Percentiles rank a stretch among this genome's conserved stretches.
Conservation (phyloP, 2,888 invertebrate genomes). For the Baccha elongata region DNA sequence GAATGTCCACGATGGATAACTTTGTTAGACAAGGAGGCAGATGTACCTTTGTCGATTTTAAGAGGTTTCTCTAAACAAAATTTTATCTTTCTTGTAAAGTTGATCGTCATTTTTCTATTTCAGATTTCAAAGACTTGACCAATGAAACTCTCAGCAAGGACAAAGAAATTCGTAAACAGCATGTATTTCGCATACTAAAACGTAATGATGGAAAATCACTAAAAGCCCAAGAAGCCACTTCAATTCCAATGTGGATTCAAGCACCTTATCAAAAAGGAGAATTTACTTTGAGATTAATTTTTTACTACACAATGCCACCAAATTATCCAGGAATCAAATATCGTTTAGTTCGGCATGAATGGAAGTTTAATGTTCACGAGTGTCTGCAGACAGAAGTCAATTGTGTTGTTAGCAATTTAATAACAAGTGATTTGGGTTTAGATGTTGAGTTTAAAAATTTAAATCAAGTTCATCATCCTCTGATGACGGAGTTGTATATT, state of each 20-base stretch:
- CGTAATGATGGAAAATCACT: conserved; percentile 75
- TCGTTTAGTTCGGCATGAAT: conserved; percentile 86
- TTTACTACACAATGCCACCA: conserved; percentile 86
- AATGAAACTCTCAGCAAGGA: conserved; percentile 82
- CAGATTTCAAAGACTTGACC: conserved; percentile 80
- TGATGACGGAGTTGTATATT: conserved; percentile 79
- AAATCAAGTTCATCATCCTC: conserved; percentile 85
- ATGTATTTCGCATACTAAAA: conserved; percentile 79
- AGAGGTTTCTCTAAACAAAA: conserved; percentile 76
- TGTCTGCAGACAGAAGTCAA: conserved; percentile 84
- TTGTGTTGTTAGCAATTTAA: conserved; percentile 83
- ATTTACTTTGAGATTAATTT: conserved; percentile 86
- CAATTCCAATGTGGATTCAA: conserved; percentile 85
- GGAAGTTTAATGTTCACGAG: conserved; percentile 86
- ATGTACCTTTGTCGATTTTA: conserved; percentile 80
- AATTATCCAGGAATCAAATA: conserved; percentile 82
- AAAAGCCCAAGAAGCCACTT: conserved; percentile 79
- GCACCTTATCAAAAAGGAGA: conserved; percentile 87
- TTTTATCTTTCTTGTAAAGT: not conserved
- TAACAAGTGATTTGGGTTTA: conserved; percentile 85
- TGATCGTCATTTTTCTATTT: too few relatives aligned
- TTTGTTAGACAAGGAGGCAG: conserved; percentile 78
- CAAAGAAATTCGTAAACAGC: conserved; percentile 81
- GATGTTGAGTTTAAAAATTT: conserved; percentile 88
- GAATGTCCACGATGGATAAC: conserved; percentile 81